Conservation (phyloP, 2,113 vertebrate species). For the Thryonomys swinderianus region DNA sequence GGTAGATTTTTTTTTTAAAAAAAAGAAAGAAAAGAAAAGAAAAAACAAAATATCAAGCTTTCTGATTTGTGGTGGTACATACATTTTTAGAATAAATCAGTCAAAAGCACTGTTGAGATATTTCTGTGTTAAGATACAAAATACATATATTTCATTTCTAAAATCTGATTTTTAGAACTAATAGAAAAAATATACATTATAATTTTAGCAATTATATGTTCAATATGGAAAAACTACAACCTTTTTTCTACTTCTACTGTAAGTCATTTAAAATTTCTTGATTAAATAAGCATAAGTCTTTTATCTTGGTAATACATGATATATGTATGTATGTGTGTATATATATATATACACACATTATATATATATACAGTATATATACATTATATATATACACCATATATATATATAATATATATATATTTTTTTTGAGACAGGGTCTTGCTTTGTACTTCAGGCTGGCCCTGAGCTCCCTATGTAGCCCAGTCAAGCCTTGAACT, state of each 20-base stretch:
- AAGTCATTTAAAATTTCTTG: background rate
- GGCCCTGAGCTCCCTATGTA: too few relatives aligned
- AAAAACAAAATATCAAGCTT: background rate
- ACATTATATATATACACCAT: too few relatives aligned
- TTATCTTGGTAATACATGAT: background rate
- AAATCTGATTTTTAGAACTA: background rate
- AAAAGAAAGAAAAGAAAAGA: too few relatives aligned
- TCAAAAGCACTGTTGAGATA: background rate
- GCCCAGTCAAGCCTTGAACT: too few relatives aligned
- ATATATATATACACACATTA: too few relatives aligned
- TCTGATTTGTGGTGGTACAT: background rate
- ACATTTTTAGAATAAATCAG: constrained; percentile 31
- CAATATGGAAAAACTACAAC: background rate
- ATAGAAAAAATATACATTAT: background rate
- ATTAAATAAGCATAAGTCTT: background rate
- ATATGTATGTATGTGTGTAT: constrained; percentile 39
- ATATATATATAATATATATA: too few relatives aligned
- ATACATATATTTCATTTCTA: background rate
- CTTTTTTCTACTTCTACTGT: background rate
- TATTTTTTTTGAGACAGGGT: too few relatives aligned
- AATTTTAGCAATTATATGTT: constrained; percentile 5
- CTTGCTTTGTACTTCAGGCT: too few relatives aligned
- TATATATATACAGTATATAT: too few relatives aligned
- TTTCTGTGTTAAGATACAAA: background rate
- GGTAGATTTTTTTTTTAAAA: too few relatives aligned